Base-by-base conservation (phyloP, 2,888 invertebrate genomes). In the Phortica magna region DNA sequence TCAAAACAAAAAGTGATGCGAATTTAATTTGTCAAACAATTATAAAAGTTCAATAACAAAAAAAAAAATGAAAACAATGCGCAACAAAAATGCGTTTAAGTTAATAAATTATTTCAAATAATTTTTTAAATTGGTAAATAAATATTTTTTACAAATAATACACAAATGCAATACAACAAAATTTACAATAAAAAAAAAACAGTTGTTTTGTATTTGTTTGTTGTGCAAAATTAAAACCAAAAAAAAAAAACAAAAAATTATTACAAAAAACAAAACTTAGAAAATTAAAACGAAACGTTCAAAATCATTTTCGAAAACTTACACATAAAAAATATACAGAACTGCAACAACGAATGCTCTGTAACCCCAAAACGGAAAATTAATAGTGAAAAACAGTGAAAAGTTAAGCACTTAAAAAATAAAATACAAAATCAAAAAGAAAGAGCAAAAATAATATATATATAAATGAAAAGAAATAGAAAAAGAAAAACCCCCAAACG, bases 121-220 rank as follows among this genome's bases (percentile, higher is more conserved):
- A 14, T 71, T 22, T 22, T 48, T 78, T 89, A 83, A 31, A 31
- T 31, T 31, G 31, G 31, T 31, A 31, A 31, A 31, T 31, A 31
- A 31, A 89, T 87, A n/a, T n/a, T n/a, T n/a, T n/a, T n/a, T n/a
- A 87, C 85, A 88, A 88, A 88, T 89, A 89, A 89, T 31, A 31
- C 31, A 31, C 31, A 31, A 31, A 31, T 31, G 31, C 31, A 4
- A 31, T 31, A 4, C 31, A 31, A 31, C 1, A 31, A 89, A 89
- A 89, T 89, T 88, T 88, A 89, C 89, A 88, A 89, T 81, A 88
- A 81, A 89, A 82, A 88, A 81, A 70, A 72, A 39, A 67, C 17
- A 59, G 41, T 57, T 71, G 39, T 75, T 61, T 77, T 57, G 43
- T 74, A 71, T 42, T 42, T 31, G 31, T 31, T 31, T 31, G 31